These are phyloP conservation scores for Ophthalmolycus amberensis DNA, from an alignment of 2,113 vertebrate genomes.

Conservation along the genomic window DNA sequence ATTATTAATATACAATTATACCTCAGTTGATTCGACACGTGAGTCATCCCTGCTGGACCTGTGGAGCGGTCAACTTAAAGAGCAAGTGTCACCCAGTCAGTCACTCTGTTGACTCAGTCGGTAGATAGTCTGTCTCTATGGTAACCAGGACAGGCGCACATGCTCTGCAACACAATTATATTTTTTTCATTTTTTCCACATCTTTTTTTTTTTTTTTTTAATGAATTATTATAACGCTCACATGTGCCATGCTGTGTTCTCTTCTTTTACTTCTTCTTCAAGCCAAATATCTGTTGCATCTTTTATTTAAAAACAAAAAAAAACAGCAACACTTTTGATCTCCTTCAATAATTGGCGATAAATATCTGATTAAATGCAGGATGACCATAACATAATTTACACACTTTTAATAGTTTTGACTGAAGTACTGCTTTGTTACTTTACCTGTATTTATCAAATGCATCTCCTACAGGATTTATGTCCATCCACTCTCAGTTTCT, in stretches of 20 bases:
- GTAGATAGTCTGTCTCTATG: slow-evolving; percentile 77
- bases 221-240: not conserved
- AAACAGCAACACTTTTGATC: not conserved
- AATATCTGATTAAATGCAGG: slow-evolving; percentile 2
- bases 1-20: slow-evolving; percentile 47
- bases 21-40: slow-evolving; percentile 41
- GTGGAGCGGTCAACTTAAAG: slow-evolving; percentile 65
- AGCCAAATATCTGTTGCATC: not conserved
- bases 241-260: not conserved
- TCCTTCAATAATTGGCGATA: not conserved
- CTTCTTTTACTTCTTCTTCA: not conserved
- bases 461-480: not conserved
- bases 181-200: slow-evolving; percentile 30
- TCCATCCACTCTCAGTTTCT: not conserved
- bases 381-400: not conserved
- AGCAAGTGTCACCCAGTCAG: slow-evolving; percentile 77
- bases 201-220: not conserved
- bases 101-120: slow-evolving; percentile 67
- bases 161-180: slow-evolving; percentile 52
- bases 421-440: not conserved
- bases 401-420: not conserved
- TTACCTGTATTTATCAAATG: not conserved
- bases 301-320: not conserved
- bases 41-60: slow-evolving; percentile 60
- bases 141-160: slow-evolving; percentile 69